Evolutionary conservation across 2,888 invertebrate genomes (phyloP), one percentile per base, ranked within the genome.

Genomic region (Danaus chrysippus): DNA sequence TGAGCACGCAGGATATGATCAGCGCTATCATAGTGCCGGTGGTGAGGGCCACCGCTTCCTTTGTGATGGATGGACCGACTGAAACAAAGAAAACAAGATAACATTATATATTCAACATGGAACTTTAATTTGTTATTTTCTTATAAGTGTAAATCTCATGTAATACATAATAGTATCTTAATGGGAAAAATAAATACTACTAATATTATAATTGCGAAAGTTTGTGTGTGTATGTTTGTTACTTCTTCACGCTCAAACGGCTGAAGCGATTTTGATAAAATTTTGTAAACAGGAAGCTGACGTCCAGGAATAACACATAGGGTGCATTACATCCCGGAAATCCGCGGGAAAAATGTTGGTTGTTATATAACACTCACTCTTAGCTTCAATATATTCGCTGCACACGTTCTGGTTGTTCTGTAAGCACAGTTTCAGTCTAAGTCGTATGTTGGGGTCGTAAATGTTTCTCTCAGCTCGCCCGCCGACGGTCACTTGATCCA

Each of bases 31-130:
- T 81, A 1, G 96, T 96, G 34, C 96, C 95, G 44, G 95, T 96
- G 43, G 95, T 93, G 57, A 96, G 84, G 0, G 94, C 93, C 43
- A 94, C 94, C 10, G 96, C 94, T 85, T 96, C 95, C 62, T 95
- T 94, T 54, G 96, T 94, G 79, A 94, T 95, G 3, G 96, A 94
- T 56, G 95, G 94, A 15, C 96, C 96, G 80, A 96, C 96, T 96
- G 91, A 59, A 90, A 74, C 23, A 34, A 5, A 34, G 6, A 34
- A 8, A 6, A 3, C 3, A 23, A 3, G 23, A 23, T 23, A 23
- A 23, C 1, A 23, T n/a, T 13, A 0, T 15, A 17, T 49, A 17
- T 10, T 3, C 17, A 49, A 49, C 9, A 49, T 1, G 3, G 13
- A 15, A 17, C 10, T 23, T 23, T 23, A 23, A 23, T 23, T 23